Evolutionary conservation across 1,140 invertebrate species (phyloP), one percentile per base, ranked within the genome.

Genomic region (Pissodes strobi): DNA sequence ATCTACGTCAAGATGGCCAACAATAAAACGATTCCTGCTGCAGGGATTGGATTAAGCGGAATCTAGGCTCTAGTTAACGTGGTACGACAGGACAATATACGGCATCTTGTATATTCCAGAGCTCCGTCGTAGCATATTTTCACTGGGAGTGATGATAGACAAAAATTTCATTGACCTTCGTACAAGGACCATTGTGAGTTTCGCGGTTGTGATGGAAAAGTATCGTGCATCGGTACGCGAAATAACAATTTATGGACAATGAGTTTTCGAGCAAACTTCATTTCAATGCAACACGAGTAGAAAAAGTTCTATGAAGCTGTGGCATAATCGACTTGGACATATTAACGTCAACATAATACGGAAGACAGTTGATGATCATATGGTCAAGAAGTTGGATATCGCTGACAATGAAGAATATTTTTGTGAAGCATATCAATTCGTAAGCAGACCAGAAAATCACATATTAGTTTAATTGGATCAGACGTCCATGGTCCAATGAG

Each of bases 291-390:
- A 55, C 22, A 3, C 41, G 12, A 18, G 5, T 13, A 23, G 12
- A 8, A 51, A 51, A 23, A 6, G 5, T 8, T 13, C 15, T n/a
- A n/a, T 79, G 37, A 51, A 73, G 38, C 59, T 70, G 30, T 80
- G 79, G 74, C 76, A 79, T 63, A 38, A 76, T 68, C 70, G 64
- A 27, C 48, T 80, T 17, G 77, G 70, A 1, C 78, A 80, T 67
- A 75, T 80, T 55, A 80, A 78, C 66, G 67, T 75, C 5, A 49
- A 13, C 13, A 17, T 22, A 53, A 13, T 13, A 22, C 10, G 18
- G n/a, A 37, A 49, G 2, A 56, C 15, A 15, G 34, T 5, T 56
- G 51, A n/a, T n/a, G n/a, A n/a, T n/a, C n/a, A 45, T 6, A n/a
- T n/a, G n/a, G n/a, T n/a, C n/a, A n/a, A n/a, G n/a, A n/a, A n/a